These are phyloP conservation scores for Zoanthus gigantus DNA, from an alignment of 92 coral and sea anemone genomes.

Conservation along the genomic window DNA sequence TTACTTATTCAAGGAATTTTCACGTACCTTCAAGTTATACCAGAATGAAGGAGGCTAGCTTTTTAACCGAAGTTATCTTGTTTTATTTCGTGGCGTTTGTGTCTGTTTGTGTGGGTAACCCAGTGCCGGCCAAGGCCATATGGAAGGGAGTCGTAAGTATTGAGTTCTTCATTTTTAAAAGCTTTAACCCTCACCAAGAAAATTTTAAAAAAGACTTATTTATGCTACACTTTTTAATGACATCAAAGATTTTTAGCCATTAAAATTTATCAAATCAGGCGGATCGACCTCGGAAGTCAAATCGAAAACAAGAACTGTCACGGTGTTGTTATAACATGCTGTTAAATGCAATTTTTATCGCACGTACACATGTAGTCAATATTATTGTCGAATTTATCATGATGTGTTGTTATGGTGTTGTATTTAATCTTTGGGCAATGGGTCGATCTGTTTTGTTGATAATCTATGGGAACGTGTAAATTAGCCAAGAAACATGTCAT, in stretches of 20 bases:
- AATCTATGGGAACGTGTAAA: not conserved
- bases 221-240: not conserved
- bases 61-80: too few relatives aligned
- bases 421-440: not conserved
- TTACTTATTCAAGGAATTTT: too few relatives aligned
- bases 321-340: not conserved
- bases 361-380: not conserved
- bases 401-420: not conserved
- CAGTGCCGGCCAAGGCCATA: slow-evolving; percentile 22
- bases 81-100: too few relatives aligned
- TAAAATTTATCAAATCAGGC: not conserved
- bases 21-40: too few relatives aligned
- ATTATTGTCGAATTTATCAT: not conserved
- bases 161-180: not conserved
- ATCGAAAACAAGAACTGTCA: not conserved
- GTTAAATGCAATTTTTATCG: not conserved
- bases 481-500: not conserved
- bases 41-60: too few relatives aligned
- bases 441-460: not conserved
- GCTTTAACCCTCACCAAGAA: not conserved
- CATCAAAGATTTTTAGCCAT: not conserved
- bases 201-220: not conserved
- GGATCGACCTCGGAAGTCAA: not conserved
- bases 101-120: too few relatives aligned
- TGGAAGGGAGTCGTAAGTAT: slow-evolving; percentile 37